These are phyloP conservation scores for Frankliniella intonsa DNA, from an alignment of 2,888 invertebrate genomes.

Conservation along the genomic window DNA sequence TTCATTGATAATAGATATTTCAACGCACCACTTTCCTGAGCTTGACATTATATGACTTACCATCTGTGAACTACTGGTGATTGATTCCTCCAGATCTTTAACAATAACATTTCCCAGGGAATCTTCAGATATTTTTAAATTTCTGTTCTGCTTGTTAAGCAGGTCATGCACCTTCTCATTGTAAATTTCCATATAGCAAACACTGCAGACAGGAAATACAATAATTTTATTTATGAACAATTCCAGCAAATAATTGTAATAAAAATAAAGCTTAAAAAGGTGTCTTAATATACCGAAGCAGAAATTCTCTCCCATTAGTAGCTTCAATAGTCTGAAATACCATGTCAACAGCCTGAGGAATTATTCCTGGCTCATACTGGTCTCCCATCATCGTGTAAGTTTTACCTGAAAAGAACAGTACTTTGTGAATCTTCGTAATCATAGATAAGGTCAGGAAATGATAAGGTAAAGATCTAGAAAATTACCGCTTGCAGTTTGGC, in stretches of 20 bases:
- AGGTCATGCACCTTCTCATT: slow-evolving; percentile 79
- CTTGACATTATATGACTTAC: slow-evolving; percentile 44
- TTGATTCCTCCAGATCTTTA: slow-evolving; percentile 56
- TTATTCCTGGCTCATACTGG: slow-evolving; percentile 64
- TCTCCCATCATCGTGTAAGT: slow-evolving; percentile 80
- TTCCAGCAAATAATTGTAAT: slow-evolving; percentile 20
- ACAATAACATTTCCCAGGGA: slow-evolving; percentile 59
- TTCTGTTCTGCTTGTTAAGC: slow-evolving; percentile 56
- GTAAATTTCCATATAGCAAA: slow-evolving; percentile 84
- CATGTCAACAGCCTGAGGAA: slow-evolving; percentile 64
- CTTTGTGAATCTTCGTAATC: not conserved
- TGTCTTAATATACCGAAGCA: slow-evolving; percentile 56
- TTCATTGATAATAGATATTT: not conserved
- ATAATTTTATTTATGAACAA: not conserved
- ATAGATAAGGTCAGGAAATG: not conserved
- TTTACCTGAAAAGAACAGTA: slow-evolving; percentile 50
- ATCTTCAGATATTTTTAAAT: slow-evolving; percentile 63
- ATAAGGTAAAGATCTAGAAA: not conserved
- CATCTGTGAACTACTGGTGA: slow-evolving; percentile 59
- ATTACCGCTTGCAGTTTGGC: slow-evolving; percentile 79
- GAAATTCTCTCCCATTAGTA: slow-evolving; percentile 63
- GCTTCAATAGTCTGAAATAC: slow-evolving; percentile 63
- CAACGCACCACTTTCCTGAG: not conserved
- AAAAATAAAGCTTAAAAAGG: slow-evolving; percentile 1
- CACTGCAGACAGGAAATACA: slow-evolving; percentile 48